These are phyloP conservation scores for Drosophila mauritiana DNA, from an alignment of 1,140 invertebrate genomes.

Conservation along the genomic window DNA sequence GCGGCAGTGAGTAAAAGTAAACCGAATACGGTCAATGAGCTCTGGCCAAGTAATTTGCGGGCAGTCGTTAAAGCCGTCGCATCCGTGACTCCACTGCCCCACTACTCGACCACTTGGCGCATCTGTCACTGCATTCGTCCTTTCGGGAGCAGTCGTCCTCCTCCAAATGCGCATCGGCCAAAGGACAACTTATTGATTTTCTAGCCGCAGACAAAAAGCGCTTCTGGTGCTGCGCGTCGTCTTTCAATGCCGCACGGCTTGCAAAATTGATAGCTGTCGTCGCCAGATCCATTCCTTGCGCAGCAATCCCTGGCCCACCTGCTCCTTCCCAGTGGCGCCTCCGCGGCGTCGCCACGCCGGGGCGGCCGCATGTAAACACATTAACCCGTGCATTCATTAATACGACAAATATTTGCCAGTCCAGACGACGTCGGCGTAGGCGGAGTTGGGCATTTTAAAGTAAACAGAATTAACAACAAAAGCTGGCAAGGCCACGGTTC, in stretches of 20 bases:
- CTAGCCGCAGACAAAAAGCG: slow-evolving; percentile 38
- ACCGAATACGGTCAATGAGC: slow-evolving; percentile 75
- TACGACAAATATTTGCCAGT: slow-evolving; percentile 72
- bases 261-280: slow-evolving; percentile 60
- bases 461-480: slow-evolving; percentile 83
- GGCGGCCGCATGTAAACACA: slow-evolving; percentile 69
- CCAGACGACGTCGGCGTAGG: slow-evolving; percentile 36
- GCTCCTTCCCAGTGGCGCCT: neutral
- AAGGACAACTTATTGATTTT: slow-evolving; percentile 57
- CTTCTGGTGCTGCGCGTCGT: slow-evolving; percentile 13
- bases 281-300: slow-evolving; percentile 19
- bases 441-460: slow-evolving; percentile 66
- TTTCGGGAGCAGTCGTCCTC: neutral
- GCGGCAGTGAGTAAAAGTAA: slow-evolving; percentile 67
- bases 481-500: slow-evolving; percentile 59
- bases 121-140: neutral
- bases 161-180: slow-evolving; percentile 19
- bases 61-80: slow-evolving; percentile 14
- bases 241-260: slow-evolving; percentile 50
- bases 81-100: neutral
- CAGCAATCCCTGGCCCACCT: neutral
- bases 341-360: neutral
- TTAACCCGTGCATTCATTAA: slow-evolving; percentile 81
- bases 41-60: slow-evolving; percentile 27
- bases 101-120: neutral